Evolutionary conservation across 2,888 invertebrate genomes (phyloP).

Genomic region (Xestia sexstrigata): DNA sequence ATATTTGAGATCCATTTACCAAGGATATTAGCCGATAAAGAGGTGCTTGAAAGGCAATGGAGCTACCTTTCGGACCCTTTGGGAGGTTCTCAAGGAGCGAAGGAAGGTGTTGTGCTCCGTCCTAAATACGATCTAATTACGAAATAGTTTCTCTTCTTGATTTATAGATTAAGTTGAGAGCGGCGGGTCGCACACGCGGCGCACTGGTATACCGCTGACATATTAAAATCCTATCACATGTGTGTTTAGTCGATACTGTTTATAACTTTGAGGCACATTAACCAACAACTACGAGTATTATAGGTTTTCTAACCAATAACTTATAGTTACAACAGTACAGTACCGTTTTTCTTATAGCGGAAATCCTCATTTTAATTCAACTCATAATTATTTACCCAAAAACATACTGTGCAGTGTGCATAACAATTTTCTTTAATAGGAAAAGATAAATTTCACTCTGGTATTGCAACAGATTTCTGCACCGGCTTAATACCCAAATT

Average conservation of each 20-base stretch:
- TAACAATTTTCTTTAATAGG: neutral
- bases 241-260: slow-evolving; percentile 65
- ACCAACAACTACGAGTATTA: no score
- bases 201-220: slow-evolving; percentile 80
- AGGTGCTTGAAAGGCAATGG: slow-evolving; percentile 89
- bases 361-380: neutral
- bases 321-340: no score
- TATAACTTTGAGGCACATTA: neutral
- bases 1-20: slow-evolving; percentile 89
- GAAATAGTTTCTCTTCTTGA: slow-evolving; percentile 91
- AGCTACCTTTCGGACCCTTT: slow-evolving; percentile 88
- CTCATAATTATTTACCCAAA: neutral
- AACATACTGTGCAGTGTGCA: neutral
- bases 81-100: slow-evolving; percentile 87
- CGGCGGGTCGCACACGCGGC: slow-evolving; percentile 83
- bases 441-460: neutral
- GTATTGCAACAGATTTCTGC: neutral
- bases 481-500: slow-evolving; percentile 14
- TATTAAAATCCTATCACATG: slow-evolving; percentile 83
- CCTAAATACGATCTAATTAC: slow-evolving; percentile 91
- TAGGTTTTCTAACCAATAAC: neutral
- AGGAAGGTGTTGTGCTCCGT: slow-evolving; percentile 88
- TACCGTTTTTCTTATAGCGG: neutral
- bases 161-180: slow-evolving; percentile 90
- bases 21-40: slow-evolving; percentile 90